These are phyloP conservation scores for Gasterosteus aculeatus DNA, from an alignment of 2,113 vertebrate genomes.

Conservation along the genomic window DNA sequence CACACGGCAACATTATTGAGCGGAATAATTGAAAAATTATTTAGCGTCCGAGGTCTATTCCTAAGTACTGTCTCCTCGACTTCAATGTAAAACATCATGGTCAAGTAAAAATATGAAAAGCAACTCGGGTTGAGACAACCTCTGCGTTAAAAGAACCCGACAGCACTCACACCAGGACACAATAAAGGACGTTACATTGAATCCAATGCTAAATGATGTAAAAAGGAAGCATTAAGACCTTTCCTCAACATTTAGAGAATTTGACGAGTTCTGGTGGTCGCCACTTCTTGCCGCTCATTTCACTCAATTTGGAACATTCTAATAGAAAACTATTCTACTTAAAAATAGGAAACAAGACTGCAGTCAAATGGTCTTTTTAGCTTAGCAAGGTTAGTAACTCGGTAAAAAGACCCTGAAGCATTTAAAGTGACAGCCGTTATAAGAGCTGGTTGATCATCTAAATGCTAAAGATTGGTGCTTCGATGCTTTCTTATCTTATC, in stretches of 20 bases:
- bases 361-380: not conserved
- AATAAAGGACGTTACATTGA: not conserved
- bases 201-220: not conserved
- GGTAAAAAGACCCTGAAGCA: not conserved
- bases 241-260: not conserved
- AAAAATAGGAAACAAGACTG: not conserved
- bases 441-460: not conserved
- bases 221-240: not conserved
- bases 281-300: not conserved
- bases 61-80: not conserved
- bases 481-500: not conserved
- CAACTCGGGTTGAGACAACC: not conserved
- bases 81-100: not conserved
- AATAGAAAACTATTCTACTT: not conserved
- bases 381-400: not conserved
- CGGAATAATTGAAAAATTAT: too few relatives aligned
- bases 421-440: not conserved
- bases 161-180: not conserved
- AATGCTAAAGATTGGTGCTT: not conserved
- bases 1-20: not conserved
- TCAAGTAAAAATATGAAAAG: not conserved
- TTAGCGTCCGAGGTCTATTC: not conserved
- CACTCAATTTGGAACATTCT: not conserved
- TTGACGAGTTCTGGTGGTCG: not conserved
- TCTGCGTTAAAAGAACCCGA: not conserved